Conservation (phyloP, 2,888 invertebrate genomes). For the Tineola bisselliella region DNA sequence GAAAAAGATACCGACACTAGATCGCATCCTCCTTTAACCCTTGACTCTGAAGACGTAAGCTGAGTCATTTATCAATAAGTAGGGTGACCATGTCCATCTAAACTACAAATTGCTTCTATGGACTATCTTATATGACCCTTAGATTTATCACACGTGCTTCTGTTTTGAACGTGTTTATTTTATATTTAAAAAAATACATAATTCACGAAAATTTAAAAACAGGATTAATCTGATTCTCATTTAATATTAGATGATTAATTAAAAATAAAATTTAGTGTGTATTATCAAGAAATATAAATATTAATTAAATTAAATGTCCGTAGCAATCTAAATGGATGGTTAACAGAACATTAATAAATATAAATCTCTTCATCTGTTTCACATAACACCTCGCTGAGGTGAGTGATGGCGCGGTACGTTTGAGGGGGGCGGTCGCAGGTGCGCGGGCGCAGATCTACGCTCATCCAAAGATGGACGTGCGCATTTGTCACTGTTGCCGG, state of each 20-base stretch:
- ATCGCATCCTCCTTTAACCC: constrained; percentile 53
- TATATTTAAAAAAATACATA: too few species aligned
- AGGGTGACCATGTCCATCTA: constrained; percentile 35
- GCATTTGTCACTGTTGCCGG: constrained; percentile 65
- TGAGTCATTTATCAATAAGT: constrained; percentile 55
- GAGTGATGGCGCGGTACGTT: constrained; percentile 49
- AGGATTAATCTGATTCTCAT: too few species aligned
- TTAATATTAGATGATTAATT: too few species aligned
- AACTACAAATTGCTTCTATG: background rate
- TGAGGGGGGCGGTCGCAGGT: constrained; percentile 33
- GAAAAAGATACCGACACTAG: constrained; percentile 51
- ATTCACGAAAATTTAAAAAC: too few species aligned
- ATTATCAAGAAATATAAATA: too few species aligned
- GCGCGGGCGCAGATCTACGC: constrained; percentile 44
- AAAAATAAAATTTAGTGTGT: too few species aligned
- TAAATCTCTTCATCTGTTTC: constrained; percentile 62
- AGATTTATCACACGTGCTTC: too few species aligned
- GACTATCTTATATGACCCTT: too few species aligned
- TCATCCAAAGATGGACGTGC: constrained; percentile 25
- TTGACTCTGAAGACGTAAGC: constrained; percentile 53
- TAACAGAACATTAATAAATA: constrained; percentile 50
- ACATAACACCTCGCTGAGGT: constrained; percentile 43
- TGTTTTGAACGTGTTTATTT: too few species aligned
- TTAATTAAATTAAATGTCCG: too few species aligned
- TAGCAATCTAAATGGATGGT: constrained; percentile 23